Conservation (phyloP, 1,140 invertebrate genomes). For the Penaeus japonicus region DNA sequence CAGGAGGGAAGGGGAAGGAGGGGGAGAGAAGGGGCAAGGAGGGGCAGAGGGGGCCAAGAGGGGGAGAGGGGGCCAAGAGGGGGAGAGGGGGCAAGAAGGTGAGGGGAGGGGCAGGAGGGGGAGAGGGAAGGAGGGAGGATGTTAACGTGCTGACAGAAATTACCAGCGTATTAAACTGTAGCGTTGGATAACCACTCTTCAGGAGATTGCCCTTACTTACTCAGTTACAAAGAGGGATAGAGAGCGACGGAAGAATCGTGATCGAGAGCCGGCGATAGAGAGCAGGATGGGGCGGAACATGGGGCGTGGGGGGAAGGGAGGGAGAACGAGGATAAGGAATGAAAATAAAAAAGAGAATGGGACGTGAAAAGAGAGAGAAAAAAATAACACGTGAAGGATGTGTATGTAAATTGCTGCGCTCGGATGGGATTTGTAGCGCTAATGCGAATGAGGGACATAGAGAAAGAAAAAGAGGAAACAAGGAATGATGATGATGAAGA, state of each 20-base stretch:
- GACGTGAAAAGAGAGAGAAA: background rate
- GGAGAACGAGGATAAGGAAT: background rate
- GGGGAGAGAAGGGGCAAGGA: background rate
- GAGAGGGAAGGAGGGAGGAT: background rate
- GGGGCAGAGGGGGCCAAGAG: background rate
- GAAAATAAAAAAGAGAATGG: background rate
- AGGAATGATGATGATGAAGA: background rate
- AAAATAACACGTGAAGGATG: no score
- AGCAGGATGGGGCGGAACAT: background rate
- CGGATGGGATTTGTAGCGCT: no score
- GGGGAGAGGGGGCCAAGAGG: background rate
- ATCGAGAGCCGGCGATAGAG: background rate
- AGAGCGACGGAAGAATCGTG: background rate
- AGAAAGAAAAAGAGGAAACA: background rate
- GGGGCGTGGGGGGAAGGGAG: background rate
- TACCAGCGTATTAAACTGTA: no score
- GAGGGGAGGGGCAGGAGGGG: background rate
- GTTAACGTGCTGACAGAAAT: background rate
- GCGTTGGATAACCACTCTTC: no score
- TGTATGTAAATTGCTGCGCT: no score
- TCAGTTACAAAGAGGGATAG: background rate
- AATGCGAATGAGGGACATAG: no score
- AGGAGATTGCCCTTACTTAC: no score
- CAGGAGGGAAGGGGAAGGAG: background rate
- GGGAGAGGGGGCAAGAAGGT: background rate